Evolutionary conservation across 2,113 vertebrate species (phyloP), one percentile per base, ranked within the genome.

Genomic region (Orthochromis malagaraziensis): DNA sequence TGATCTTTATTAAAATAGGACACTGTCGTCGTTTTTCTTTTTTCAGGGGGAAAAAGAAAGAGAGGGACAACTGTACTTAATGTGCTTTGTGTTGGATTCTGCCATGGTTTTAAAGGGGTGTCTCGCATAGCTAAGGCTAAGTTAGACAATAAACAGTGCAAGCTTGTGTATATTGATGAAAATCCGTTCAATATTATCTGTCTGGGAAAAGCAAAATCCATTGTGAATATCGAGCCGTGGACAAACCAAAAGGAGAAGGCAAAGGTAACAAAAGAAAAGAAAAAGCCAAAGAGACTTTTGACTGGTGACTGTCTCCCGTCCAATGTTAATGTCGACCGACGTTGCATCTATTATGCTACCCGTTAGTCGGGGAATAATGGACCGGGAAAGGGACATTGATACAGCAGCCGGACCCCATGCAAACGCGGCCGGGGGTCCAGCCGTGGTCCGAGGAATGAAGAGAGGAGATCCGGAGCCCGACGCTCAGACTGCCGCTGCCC

Each of bases 281-380:
- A 26, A 45, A 26, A 73, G 68, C 40, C 24, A 31, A 45, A 21
- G 26, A 84, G 79, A 89, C 86, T 86, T 93, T 84, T 91, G 80
- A 89, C 63, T 83, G 86, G 84, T 60, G 91, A 94, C 92, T 88
- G 51, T 83, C 85, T 83, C 89, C 94, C 91, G 91, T 95, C 95
- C 95, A 81, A 95, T 96, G 96, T 96, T 96, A 96, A 97, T 97
- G 96, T 97, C 96, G 96, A 96, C 95, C 94, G 96, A 97, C 95
- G 95, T 96, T 89, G 95, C 95, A 86, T 95, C 96, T 81, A 91
- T 96, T 88, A 93, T 96, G 94, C 87, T 96, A 42, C 96, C 96
- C 94, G 95, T 96, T 90, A 96, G 84, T 91, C 96, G 96, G 95
- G 96, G 95, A 54, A 95, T 96, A 70, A 95, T 96, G 95, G 96